Evolutionary conservation across 1,140 invertebrate genomes (phyloP).

Genomic region (Eufriesea mexicana): DNA sequence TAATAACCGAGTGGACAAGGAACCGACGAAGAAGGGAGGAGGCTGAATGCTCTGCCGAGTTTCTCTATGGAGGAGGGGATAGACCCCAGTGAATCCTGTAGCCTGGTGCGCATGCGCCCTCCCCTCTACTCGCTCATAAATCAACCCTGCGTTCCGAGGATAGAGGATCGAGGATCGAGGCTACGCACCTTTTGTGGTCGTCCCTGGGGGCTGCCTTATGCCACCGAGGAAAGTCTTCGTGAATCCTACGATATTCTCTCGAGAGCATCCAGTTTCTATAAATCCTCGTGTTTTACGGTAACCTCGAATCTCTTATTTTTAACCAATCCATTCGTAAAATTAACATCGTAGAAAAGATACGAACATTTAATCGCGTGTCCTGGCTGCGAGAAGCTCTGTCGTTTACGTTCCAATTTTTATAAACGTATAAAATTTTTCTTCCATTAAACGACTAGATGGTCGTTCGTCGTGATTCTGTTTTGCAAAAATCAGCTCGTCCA

Average conservation of each 20-base stretch:
- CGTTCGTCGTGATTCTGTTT: background rate
- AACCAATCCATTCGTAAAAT: no score
- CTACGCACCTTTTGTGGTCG: conserved; percentile 64
- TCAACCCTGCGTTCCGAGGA: conserved; percentile 71
- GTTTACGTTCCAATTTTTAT: no score
- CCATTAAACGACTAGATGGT: no score
- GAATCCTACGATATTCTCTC: conserved; percentile 8
- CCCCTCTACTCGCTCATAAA: conserved; percentile 73
- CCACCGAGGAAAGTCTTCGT: conserved; percentile 23
- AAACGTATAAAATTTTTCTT: no score
- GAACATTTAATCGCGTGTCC: no score
- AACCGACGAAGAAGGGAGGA: conserved; percentile 58
- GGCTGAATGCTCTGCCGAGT: conserved; percentile 54
- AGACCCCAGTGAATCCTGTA: conserved; percentile 57
- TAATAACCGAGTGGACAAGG: conserved; percentile 80
- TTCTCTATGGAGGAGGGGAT: conserved; percentile 57
- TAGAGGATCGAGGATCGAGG: conserved; percentile 60
- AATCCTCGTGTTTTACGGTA: background rate
- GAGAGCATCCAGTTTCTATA: conserved; percentile 10
- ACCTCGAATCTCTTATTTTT: background rate
- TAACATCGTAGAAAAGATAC: no score
- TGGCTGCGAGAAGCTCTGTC: no score
- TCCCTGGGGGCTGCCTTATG: conserved; percentile 47
- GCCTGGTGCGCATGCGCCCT: conserved; percentile 71
- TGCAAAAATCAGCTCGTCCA: background rate